Percentiles rank a stretch among this genome's conserved stretches.
Conservation (phyloP, 2,888 invertebrate genomes). For the Meteorus colon region DNA sequence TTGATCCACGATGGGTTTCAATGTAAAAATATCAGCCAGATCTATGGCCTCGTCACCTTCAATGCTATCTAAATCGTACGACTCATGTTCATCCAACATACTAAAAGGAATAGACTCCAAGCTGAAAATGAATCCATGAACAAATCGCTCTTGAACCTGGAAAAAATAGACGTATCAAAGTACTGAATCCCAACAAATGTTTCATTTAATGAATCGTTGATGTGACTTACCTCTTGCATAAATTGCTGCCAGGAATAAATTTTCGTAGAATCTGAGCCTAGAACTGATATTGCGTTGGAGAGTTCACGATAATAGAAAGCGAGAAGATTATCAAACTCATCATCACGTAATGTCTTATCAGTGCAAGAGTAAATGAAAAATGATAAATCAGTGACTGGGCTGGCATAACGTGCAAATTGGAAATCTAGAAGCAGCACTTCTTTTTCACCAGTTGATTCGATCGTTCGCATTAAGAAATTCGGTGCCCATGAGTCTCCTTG, state of each 20-base stretch:
- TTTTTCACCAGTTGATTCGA: conserved; percentile 51
- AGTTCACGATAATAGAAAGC: conserved; percentile 78
- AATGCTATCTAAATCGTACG: conserved; percentile 76
- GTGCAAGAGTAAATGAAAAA: conserved; percentile 81
- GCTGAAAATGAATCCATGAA: not conserved
- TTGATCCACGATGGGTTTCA: conserved; percentile 77
- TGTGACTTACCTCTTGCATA: conserved; percentile 72
- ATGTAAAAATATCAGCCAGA: conserved; percentile 80
- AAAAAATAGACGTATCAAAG: not conserved
- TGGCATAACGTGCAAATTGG: conserved; percentile 78
- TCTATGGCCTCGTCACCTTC: conserved; percentile 76
- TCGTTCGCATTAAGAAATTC: conserved; percentile 79
- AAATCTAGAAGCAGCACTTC: conserved; percentile 81
- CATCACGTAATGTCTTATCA: conserved; percentile 75
- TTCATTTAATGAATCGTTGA: not conserved
- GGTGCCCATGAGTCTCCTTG: conserved; percentile 86
- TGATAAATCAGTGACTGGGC: conserved; percentile 77
- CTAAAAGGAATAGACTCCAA: conserved; percentile 78
- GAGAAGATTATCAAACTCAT: conserved; percentile 78
- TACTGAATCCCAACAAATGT: not conserved
- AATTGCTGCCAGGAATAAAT: conserved; percentile 76
- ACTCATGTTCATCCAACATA: conserved; percentile 76
- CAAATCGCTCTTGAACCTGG: conserved; percentile 75
- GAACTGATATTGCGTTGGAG: conserved; percentile 74
- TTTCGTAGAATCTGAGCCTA: conserved; percentile 78